Conservation (phyloP, 2,113 vertebrate species). For the Pachycephala philippinensis region DNA sequence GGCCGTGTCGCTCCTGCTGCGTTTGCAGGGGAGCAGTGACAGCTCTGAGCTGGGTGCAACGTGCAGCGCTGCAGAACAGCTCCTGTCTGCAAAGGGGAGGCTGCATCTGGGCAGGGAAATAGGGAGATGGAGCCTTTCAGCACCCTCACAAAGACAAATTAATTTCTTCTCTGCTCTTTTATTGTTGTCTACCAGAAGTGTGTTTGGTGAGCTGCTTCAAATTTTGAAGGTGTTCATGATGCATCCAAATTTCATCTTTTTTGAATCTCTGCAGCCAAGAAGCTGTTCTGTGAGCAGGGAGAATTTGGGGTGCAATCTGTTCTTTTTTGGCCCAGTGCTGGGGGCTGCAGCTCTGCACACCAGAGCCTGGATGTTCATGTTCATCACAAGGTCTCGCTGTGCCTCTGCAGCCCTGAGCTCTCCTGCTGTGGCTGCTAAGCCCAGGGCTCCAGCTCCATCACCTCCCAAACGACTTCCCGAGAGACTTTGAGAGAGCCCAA, state of each 20-base stretch:
- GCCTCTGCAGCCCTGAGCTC: neutral
- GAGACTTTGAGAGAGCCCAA: neutral
- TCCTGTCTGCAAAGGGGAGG: neutral
- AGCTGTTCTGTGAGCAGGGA: neutral
- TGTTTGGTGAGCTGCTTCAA: neutral
- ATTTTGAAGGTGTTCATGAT: neutral
- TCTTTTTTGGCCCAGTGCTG: rapidly evolving
- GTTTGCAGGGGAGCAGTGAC: neutral
- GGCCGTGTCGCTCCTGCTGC: rapidly evolving
- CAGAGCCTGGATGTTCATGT: neutral
- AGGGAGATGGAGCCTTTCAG: neutral
- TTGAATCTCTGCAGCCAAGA: neutral
- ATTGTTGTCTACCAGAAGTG: neutral
- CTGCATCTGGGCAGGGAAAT: neutral
- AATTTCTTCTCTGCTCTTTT: neutral
- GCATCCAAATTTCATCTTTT: neutral
- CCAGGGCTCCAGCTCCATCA: neutral
- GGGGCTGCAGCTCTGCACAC: neutral
- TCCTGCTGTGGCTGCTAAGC: neutral
- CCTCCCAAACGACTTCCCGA: neutral
- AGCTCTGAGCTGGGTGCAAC: neutral
- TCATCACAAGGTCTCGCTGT: neutral
- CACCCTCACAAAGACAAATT: neutral
- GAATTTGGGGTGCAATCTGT: neutral
- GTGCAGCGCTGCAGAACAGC: neutral